Percentiles rank a stretch among this genome's conserved stretches.
Conservation (phyloP, 2,888 invertebrate genomes). For the Callimorpha dominula region DNA sequence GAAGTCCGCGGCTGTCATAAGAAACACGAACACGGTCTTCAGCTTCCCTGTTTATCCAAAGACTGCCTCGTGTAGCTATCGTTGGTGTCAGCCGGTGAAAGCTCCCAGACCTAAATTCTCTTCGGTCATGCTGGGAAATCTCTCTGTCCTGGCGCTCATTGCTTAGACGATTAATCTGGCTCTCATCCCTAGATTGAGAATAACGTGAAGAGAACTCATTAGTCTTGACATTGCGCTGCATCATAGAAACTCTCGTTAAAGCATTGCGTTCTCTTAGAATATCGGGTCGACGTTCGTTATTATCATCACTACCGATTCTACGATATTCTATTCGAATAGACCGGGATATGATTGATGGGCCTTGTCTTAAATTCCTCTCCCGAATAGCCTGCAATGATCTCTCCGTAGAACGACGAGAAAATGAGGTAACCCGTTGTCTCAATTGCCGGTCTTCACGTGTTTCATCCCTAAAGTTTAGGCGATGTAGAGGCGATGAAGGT, state of each 20-base stretch:
- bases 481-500: conserved; percentile 36
- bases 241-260: conserved; percentile 17
- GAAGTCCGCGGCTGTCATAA: conserved; percentile 15
- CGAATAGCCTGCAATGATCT: conserved; percentile 21
- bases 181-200: conserved; percentile 15
- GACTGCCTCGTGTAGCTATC: conserved; percentile 19
- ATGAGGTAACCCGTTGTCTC: conserved; percentile 33
- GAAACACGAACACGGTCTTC: conserved; percentile 10
- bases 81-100: conserved; percentile 17
- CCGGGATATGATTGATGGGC: conserved; percentile 18
- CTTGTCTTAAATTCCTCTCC: conserved; percentile 21
- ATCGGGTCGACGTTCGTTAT: conserved; percentile 23
- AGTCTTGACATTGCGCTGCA: conserved; percentile 25
- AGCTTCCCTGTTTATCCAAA: conserved; percentile 19
- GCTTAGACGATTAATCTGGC: conserved; percentile 15
- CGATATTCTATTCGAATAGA: conserved; percentile 21
- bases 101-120: conserved; percentile 19
- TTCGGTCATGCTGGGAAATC: conserved; percentile 17
- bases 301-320: conserved; percentile 17
- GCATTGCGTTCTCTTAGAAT: conserved; percentile 10
- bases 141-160: conserved; percentile 26
- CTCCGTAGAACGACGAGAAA: conserved; percentile 28
- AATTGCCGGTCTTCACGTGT: conserved; percentile 50
- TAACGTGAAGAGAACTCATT: conserved; percentile 16
- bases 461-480: conserved; percentile 38